Percentiles rank a stretch among this genome's conserved stretches.
Conservation (phyloP, 2,113 vertebrate species). For the Eudorcas thomsonii region DNA sequence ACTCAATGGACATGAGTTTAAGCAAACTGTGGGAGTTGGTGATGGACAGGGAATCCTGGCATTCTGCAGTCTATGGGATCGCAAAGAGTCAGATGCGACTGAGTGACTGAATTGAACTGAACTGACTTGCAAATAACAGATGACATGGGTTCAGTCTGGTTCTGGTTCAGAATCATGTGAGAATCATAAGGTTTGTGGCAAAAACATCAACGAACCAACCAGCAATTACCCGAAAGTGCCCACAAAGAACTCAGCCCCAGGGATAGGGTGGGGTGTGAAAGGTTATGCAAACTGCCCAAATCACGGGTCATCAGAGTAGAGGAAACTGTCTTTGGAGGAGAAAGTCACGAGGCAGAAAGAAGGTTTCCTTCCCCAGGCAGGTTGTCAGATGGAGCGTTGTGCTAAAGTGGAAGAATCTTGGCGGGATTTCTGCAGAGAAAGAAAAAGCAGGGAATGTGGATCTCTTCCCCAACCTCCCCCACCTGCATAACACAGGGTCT, state of each 20-base stretch:
- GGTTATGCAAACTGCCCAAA: neutral
- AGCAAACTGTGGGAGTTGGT: neutral
- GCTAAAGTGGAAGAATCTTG: neutral
- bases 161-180: slow-evolving; percentile 44
- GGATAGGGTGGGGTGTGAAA: neutral
- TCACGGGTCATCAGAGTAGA: neutral
- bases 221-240: neutral
- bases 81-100: neutral
- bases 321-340: neutral
- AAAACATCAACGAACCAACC: neutral
- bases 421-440: neutral
- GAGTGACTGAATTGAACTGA: neutral
- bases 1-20: neutral
- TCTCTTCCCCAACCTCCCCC: neutral
- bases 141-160: neutral
- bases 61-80: neutral
- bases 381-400: neutral
- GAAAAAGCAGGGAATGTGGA: rapidly evolving
- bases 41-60: neutral
- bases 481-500: neutral
- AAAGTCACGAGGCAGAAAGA: slow-evolving; percentile 1
- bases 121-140: slow-evolving; percentile 23
- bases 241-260: neutral
- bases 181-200: slow-evolving; percentile 1
- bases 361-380: neutral